Percentiles rank a stretch among this genome's conserved stretches.
Evolutionary conservation across 2,888 invertebrate genomes (phyloP).

Genomic region (Spialia ferax): DNA sequence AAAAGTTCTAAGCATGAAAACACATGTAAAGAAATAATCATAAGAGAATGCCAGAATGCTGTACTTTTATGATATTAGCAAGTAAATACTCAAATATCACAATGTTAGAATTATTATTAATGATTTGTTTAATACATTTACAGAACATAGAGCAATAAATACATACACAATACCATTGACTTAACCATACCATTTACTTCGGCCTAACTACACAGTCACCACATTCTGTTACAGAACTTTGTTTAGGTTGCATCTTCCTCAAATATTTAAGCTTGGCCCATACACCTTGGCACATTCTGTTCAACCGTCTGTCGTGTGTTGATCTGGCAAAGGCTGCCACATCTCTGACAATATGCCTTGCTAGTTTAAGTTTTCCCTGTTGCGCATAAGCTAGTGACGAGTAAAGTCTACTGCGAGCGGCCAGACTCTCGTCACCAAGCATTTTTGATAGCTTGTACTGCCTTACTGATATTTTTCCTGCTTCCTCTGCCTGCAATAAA

Average conservation of each 20-base stretch:
- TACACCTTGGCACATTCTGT: conserved; percentile 94
- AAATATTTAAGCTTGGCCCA: conserved; percentile 93
- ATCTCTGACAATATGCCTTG: conserved; percentile 87
- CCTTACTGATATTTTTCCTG: conserved; percentile 94
- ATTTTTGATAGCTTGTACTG: conserved; percentile 94
- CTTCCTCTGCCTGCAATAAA: conserved; percentile 91
- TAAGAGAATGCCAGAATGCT: no score
- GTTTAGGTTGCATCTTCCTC: conserved; percentile 45
- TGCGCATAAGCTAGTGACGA: conserved; percentile 96
- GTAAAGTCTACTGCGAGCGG: conserved; percentile 94
- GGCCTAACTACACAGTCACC: conserved; percentile 18
- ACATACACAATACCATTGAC: no score
- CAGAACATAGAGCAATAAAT: background rate
- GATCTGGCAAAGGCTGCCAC: conserved; percentile 68
- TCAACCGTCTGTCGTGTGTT: conserved; percentile 88
- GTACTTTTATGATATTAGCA: no score
- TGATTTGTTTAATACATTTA: no score
- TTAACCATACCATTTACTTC: background rate
- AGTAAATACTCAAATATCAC: no score
- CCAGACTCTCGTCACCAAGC: conserved; percentile 93
- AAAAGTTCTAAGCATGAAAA: no score
- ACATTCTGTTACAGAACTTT: background rate
- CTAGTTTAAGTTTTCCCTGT: conserved; percentile 88
- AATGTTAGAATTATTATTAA: no score
- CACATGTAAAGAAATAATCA: no score